Base-by-base conservation (phyloP, 2,113 vertebrate species). In the Taurulus bubalis region DNA sequence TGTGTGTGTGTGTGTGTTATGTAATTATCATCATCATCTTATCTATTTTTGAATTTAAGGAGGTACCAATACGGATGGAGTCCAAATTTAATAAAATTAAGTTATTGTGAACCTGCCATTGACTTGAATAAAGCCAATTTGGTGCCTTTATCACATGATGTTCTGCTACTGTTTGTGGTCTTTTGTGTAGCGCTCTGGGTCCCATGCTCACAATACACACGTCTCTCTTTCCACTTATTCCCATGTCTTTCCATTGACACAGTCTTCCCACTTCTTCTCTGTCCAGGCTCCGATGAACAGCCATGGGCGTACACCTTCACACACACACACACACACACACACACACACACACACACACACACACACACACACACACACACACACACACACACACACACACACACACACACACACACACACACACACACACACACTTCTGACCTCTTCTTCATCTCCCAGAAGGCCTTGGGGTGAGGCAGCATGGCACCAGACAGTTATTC, bases 401-500 rank as follows among this genome's bases (percentile, higher is more conserved):
- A 62, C 56, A 60, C 74, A 70, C 79, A 67, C 49, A 51, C 68
- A 69, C 71, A 63, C 42, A 77, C 75, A 69, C 63, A 69, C 78
- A 72, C 78, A 68, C 68, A 76, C 72, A 71, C 60, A 72, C 60
- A 53, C 34, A 77, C 82, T 60, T 55, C 74, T 93, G 92, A 95
- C 94, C 92, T 91, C 93, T 81, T 89, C 87, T 92, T 93, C 94
- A 91, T 95, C 93, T 92, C 93, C 91, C 91, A 90, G 76, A 89
- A 94, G 91, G 91, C 93, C 90, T 90, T 84, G 88, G 92, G 93
- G 93, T 85, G 84, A 95, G 91, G 94, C 91, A 93, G 94, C 91
- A 85, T 95, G 94, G 95, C 95, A 95, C 95, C 95, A 95, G 93
- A 94, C 94, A 94, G 93, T 94, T 95, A 95, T 95, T 95, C 77